Percentiles rank a stretch among this genome's conserved stretches.
Evolutionary conservation across 37 sponge, comb jelly and placozoan genomes (phyloP).

Genomic region (Petrosia ficiformis): DNA sequence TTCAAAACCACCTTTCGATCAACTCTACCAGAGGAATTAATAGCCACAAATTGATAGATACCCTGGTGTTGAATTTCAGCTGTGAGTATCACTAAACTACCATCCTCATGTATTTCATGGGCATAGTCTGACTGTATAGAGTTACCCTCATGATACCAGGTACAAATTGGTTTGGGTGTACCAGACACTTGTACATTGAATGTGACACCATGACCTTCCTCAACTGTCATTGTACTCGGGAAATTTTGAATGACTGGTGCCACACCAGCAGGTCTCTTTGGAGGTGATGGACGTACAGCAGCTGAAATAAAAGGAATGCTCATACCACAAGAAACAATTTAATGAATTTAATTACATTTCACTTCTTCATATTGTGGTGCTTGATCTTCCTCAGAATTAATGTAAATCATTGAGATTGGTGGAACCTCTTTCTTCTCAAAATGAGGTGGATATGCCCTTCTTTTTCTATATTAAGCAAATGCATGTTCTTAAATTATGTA

Average conservation of each 20-base stretch:
- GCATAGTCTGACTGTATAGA: conserved; percentile 28
- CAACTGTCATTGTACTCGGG: conserved; percentile 14
- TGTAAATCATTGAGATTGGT: too few relatives aligned
- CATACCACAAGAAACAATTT: not conserved
- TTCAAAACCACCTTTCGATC: conserved; percentile 3
- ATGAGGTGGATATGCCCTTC: too few relatives aligned
- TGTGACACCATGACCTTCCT: conserved; percentile 28
- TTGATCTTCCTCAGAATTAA: too few relatives aligned
- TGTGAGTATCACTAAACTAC: conserved; percentile 20
- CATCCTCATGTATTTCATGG: conserved; percentile 19
- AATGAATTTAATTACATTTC: not conserved
- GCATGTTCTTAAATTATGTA: too few relatives aligned
- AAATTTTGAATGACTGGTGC: conserved; percentile 27
- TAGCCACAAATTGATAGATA: conserved; percentile 33
- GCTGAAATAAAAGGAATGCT: too few relatives aligned
- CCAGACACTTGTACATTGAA: conserved; percentile 38
- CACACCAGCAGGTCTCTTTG: not conserved
- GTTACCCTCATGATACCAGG: conserved; percentile 28
- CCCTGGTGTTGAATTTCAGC: conserved; percentile 33
- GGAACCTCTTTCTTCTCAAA: too few relatives aligned
- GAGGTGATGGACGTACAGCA: not conserved
- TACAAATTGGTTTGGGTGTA: conserved; percentile 8
- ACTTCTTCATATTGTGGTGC: not conserved
- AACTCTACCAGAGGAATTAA: conserved; percentile 8
- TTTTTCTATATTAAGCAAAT: too few relatives aligned